Evolutionary conservation across 2,888 invertebrate species (phyloP).

Genomic region (Altica lythri): DNA sequence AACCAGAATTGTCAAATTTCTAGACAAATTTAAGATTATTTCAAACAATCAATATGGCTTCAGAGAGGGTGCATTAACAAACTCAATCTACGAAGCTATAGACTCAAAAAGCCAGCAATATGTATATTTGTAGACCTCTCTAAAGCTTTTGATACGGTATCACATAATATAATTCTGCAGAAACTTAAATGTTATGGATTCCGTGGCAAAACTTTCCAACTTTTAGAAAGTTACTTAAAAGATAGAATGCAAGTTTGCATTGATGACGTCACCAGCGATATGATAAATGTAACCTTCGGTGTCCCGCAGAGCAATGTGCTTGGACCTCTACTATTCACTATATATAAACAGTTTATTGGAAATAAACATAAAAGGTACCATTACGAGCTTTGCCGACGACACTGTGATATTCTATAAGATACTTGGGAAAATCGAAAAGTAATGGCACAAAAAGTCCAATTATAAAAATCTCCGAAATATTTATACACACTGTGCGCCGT

Average conservation of each 20-base stretch:
- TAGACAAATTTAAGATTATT: conserved; percentile 11
- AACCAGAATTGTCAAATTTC: conserved; percentile 11
- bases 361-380: background rate
- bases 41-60: conserved; percentile 15
- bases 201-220: background rate
- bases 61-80: conserved; percentile 6
- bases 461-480: too few relatives aligned
- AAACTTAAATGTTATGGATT: conserved; percentile 2
- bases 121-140: conserved; percentile 11
- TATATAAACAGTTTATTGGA: conserved; percentile 9
- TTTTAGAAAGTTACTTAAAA: conserved; percentile 2
- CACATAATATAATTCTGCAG: conserved; percentile 11
- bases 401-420: conserved; percentile 6
- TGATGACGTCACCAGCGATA: background rate
- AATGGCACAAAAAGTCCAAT: conserved; percentile 6
- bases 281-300: background rate
- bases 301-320: conserved; percentile 8
- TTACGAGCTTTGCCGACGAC: conserved; percentile 7
- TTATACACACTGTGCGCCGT: too few relatives aligned
- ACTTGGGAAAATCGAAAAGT: conserved; percentile 1
- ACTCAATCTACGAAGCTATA: conserved; percentile 1
- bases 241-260: conserved; percentile 2
- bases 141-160: conserved; percentile 19
- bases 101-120: conserved; percentile 5
- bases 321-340: background rate